Percentiles rank a stretch among this genome's conserved stretches.
phyloP scores from a whole-genome alignment of 1,140 invertebrate genomes.

The Habropoda laboriosa region DNA sequence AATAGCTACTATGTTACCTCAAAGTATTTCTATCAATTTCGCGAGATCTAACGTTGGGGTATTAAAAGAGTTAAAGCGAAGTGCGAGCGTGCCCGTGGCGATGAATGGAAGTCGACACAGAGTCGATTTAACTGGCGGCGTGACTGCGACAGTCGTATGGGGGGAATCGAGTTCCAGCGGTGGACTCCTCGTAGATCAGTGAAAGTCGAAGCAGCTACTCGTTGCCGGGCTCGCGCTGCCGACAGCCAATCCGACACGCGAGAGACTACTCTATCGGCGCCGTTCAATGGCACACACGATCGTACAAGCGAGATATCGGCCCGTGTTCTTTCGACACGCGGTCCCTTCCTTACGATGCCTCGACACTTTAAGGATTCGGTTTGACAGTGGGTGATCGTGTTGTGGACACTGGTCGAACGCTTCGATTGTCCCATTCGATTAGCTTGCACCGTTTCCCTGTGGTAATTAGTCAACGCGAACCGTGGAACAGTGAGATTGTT shows the following conservation, averaged over 20 bases:
- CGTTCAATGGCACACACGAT: background rate
- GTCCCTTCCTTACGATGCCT: background rate
- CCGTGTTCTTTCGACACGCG: background rate
- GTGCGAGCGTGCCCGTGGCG: too few species aligned
- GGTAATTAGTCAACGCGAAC: background rate
- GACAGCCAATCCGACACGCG: background rate
- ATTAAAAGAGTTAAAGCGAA: too few species aligned
- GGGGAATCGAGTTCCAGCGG: background rate
- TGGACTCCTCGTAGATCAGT: slow-evolving; percentile 13
- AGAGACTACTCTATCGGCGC: slow-evolving; percentile 1
- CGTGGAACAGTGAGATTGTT: too few species aligned
- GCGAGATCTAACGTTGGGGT: too few species aligned
- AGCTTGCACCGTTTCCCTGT: background rate
- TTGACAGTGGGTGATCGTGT: slow-evolving; percentile 2
- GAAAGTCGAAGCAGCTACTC: slow-evolving; percentile 4
- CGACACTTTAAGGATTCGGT: background rate
- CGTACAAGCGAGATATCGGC: background rate
- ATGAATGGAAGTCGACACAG: background rate
- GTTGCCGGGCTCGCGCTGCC: background rate
- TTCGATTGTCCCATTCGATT: slow-evolving; percentile 3
- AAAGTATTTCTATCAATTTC: too few species aligned
- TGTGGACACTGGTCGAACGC: background rate
- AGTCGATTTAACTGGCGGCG: background rate
- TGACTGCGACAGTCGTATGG: background rate
- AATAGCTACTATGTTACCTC: too few species aligned